Evolutionary conservation across 2,113 vertebrate genomes (phyloP), one percentile per base, ranked within the genome.

Genomic region (Myrmophylax atrothorax): DNA sequence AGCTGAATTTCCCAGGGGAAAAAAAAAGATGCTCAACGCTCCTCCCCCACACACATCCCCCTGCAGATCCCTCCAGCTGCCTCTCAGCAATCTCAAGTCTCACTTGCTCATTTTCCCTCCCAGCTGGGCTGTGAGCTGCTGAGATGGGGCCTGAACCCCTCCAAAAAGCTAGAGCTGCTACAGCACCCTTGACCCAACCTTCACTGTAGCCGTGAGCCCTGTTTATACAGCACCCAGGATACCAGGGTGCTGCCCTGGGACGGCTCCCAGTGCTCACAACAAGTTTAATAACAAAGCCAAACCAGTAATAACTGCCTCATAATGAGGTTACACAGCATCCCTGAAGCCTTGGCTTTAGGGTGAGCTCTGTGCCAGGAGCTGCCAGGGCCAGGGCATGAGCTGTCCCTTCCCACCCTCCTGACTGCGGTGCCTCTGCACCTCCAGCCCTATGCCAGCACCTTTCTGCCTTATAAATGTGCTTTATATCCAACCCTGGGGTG

Each of bases 1-100:
- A 96, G 74, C 58, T 91, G 84, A 89, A 79, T 95, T 97, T 95
- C 96, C 91, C 89, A 95, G 81, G 89, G 93, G 91, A 84, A 93
- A 91, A 66, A n/a, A 63, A 75, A 52, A 8, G 22, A 77, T 25
- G 75, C 25, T 90, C 42, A 69, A 25, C 24, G 26, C 1, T 3
- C n/a, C 20, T 23, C 15, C 31, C 1, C 33, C 0, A 0, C 35
- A 77, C 28, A 52, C 35, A 15, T 19, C 37, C 44, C 42, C n/a
- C 3, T 37, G 24, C 1, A 0, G 35, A 75, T 87, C 58, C 63
- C 89, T 94, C 37, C 84, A 79, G 93, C 62, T 91, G 50, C 84
- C 70, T 76, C 85, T 69, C 67, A 90, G 75, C 40, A 3, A 1
- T 53, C 74, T 84, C 84, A 58, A 37, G 69, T 17, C 80, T 87